Evolutionary conservation across 1,140 invertebrate genomes (phyloP).

Genomic region (Euwallacea similis): DNA sequence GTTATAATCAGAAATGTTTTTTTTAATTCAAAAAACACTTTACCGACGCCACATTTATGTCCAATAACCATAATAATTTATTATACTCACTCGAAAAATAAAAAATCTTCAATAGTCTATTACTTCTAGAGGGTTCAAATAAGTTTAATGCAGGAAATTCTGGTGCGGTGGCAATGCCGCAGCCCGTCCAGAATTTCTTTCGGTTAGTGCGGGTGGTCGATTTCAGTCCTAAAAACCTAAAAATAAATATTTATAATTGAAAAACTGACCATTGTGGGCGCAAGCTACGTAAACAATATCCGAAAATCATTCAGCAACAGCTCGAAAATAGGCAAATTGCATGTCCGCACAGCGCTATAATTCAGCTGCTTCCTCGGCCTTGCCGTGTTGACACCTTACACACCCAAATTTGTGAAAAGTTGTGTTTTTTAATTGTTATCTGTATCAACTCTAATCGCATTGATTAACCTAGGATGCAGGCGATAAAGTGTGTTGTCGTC

Average conservation of each 20-base stretch:
- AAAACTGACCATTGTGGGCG: conserved; percentile 14
- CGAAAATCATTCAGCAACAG: conserved; percentile 8
- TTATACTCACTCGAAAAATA: too few relatives aligned
- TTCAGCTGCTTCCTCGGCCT: conserved; percentile 30
- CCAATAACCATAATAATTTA: too few relatives aligned
- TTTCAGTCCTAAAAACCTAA: conserved; percentile 8
- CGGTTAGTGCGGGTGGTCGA: conserved; percentile 24
- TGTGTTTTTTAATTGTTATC: conserved; percentile 30
- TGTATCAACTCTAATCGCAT: conserved; percentile 4
- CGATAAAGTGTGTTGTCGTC: conserved; percentile 94
- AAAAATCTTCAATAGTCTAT: too few relatives aligned
- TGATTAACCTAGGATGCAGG: conserved; percentile 69
- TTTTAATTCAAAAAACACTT: too few relatives aligned
- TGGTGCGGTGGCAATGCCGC: too few relatives aligned
- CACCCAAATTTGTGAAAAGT: conserved; percentile 37
- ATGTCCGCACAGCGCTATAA: conserved; percentile 18
- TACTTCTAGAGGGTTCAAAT: too few relatives aligned
- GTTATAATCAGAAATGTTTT: too few relatives aligned
- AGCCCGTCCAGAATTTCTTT: too few relatives aligned
- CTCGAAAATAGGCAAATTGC: conserved; percentile 1
- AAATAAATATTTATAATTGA: conserved; percentile 16
- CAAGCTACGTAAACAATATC: conserved; percentile 3
- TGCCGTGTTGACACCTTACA: conserved; percentile 40
- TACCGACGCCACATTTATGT: too few relatives aligned
- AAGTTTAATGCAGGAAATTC: too few relatives aligned